A percentile compares a stretch with the other conserved stretches of the same genome.
phyloP scores from a whole-genome alignment of 2,797 vertebrate species.

The Malacoraja senta region DNA sequence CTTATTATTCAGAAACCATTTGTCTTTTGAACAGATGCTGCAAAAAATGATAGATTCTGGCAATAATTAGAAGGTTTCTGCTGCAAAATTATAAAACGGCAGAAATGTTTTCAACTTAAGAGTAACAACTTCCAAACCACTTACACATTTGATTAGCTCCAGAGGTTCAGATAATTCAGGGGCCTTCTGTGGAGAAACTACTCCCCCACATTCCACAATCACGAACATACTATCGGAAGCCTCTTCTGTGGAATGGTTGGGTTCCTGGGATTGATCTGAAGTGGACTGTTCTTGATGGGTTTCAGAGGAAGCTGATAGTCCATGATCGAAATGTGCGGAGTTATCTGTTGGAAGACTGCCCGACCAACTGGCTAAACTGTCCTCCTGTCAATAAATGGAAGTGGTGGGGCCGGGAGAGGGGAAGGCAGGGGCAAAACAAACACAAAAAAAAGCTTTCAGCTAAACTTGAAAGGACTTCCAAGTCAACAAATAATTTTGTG shows the following conservation, averaged over 20 bases:
- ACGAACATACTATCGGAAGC: conserved; percentile 18
- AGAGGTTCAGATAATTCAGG: conserved; percentile 79
- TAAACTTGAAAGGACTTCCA: neutral
- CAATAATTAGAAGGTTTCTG: neutral
- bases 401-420: no score
- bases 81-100: neutral
- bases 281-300: neutral
- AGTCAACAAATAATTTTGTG: neutral
- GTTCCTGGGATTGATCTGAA: conserved; percentile 10
- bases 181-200: conserved; percentile 53
- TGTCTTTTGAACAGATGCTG: no score
- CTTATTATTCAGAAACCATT: neutral
- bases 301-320: neutral
- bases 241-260: neutral
- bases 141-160: conserved; percentile 89
- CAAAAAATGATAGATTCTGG: neutral
- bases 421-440: neutral
- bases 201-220: conserved; percentile 25
- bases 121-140: conserved; percentile 20
- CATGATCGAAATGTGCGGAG: neutral
- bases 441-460: neutral
- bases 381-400: neutral
- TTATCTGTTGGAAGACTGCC: conserved; percentile 10
- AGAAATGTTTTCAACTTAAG: neutral
- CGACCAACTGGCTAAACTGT: conserved; percentile 22